Evolutionary conservation across 2,797 vertebrate genomes (phyloP), one percentile per base, ranked within the genome.

Genomic region (Echiichthys vipera): DNA sequence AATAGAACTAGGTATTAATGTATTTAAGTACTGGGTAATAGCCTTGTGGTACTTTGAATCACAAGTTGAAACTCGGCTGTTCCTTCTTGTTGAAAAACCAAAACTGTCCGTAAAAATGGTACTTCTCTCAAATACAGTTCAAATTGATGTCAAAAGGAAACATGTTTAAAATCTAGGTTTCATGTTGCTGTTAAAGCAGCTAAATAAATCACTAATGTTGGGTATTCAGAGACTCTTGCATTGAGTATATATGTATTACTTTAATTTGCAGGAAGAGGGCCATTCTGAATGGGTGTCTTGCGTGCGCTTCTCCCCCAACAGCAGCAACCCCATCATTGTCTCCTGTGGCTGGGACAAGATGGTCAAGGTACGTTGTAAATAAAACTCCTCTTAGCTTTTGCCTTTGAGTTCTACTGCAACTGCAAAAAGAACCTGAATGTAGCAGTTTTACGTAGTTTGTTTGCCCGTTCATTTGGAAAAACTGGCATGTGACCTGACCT

Each of bases 261-360:
- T 79, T 0, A 2, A 10, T 74, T 71, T 87, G 22, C 83, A 97
- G 97, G 97, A 99, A 22, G 97, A 98, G 89, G 95, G 96, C 74
- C 97, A 98, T 77, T 93, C 94, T 0, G 97, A 99, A 73, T 99
- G 97, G 97, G 96, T 94, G 6, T 99, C 97, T 2, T 98, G 96
- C 0, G 97, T 98, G 29, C 96, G 97, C 3, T 98, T 98, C 91
- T 98, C 97, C 1, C 97, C 97, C 47, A 99, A 98, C 91, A 98
- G 97, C 95, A 98, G 95, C 93, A 99, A 99, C 90, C 97, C 97
- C 82, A 98, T 98, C 89, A 99, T 98, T 5, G 97, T 98, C 30
- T 99, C 97, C 75, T 98, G 97, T 0, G 97, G 97, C 69, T 99
- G 97, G 97, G 97, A 98, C 91, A 98, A 96, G 77, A 92, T 97